Percentiles rank a stretch among this genome's conserved stretches.
phyloP scores from a whole-genome alignment of 2,888 invertebrate genomes.

The Deilephila elpenor region DNA sequence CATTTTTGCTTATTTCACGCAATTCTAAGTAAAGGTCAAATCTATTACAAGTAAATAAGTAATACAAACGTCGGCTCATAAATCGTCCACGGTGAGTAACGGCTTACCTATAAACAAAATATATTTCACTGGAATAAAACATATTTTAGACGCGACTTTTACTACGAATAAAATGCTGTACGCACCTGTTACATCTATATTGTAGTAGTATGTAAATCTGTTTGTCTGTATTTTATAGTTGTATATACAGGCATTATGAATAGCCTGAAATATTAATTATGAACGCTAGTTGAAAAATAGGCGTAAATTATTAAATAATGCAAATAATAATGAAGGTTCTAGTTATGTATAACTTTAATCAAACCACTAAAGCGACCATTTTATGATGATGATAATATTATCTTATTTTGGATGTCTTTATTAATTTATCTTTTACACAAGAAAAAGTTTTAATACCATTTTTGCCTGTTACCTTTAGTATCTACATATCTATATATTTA shows the following conservation, averaged over 20 bases:
- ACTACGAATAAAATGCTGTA: slow-evolving; percentile 15
- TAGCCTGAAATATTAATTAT: too few relatives aligned
- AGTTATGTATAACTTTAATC: too few relatives aligned
- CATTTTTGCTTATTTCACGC: neutral
- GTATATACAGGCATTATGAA: neutral
- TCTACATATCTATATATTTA: too few relatives aligned
- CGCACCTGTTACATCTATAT: slow-evolving; percentile 24
- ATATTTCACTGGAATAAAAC: slow-evolving; percentile 15
- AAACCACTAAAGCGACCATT: too few relatives aligned
- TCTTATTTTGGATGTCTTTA: too few relatives aligned
- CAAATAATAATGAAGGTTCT: too few relatives aligned
- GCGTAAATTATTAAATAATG: too few relatives aligned
- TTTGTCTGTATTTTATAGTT: neutral
- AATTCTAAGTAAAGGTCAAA: neutral
- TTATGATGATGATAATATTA: too few relatives aligned
- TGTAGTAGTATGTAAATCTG: neutral
- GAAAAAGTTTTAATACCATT: too few relatives aligned
- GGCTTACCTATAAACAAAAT: slow-evolving; percentile 2
- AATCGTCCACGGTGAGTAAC: slow-evolving; percentile 2
- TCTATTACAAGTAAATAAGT: neutral
- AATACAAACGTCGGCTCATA: neutral
- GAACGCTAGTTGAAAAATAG: too few relatives aligned
- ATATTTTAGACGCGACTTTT: slow-evolving; percentile 22
- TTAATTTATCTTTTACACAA: too few relatives aligned
- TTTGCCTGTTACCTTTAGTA: too few relatives aligned